A percentile compares a stretch with the other conserved stretches of the same genome.
phyloP scores from a whole-genome alignment of 1,140 invertebrate genomes.

The Vanessa tameamea region DNA sequence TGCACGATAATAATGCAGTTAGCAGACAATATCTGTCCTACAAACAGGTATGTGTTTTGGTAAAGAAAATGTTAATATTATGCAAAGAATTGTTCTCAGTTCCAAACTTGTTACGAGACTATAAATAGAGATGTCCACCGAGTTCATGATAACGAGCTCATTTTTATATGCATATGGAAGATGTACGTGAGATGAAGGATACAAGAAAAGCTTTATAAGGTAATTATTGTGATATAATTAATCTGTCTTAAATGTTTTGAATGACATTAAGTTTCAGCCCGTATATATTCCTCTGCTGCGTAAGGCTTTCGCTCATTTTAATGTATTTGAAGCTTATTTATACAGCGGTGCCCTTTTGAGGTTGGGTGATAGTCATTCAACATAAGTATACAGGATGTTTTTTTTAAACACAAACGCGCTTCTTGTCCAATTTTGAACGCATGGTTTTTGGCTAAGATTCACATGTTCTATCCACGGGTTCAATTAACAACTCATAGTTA shows the following conservation, averaged over 20 bases:
- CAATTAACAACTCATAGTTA: no score
- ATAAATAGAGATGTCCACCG: constrained; percentile 12
- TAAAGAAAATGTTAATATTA: constrained; percentile 34
- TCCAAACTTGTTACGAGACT: constrained; percentile 23
- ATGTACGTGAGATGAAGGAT: not conserved
- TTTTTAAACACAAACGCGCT: no score
- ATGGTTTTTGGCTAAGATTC: no score
- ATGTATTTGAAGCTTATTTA: not conserved
- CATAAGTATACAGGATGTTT: no score
- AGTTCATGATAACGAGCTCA: constrained; percentile 19
- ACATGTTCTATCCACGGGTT: no score
- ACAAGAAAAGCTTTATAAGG: not conserved
- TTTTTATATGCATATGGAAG: constrained; percentile 24
- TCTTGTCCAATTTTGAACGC: no score
- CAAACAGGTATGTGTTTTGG: constrained; percentile 25
- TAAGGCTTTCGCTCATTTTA: no score
- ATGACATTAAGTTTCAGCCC: no score
- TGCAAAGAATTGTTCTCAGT: constrained; percentile 29
- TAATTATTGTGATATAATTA: not conserved
- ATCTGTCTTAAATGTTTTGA: not conserved
- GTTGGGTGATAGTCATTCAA: no score
- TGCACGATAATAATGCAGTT: constrained; percentile 30
- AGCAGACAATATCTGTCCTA: constrained; percentile 27
- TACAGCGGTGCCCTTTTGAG: no score
- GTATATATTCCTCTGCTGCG: no score